Base-by-base conservation (phyloP, 2,888 invertebrate species). In the Chrysodeixis includens region DNA sequence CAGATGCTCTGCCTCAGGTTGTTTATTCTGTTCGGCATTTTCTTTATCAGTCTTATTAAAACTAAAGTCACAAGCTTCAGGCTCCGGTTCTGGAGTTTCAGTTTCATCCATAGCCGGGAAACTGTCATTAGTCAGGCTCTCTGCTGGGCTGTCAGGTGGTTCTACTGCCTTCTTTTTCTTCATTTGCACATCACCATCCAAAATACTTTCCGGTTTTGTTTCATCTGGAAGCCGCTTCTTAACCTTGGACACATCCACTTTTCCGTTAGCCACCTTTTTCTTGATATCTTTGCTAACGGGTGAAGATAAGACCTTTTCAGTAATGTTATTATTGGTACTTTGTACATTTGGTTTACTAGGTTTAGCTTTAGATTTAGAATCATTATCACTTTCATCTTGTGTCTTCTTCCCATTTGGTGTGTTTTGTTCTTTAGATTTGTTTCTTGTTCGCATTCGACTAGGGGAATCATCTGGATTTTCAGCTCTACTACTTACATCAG, bases 401-500 rank as follows among this genome's bases (percentile, higher is more conserved):
- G 83, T 88, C 74, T 95, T 95, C 86, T 95, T 95, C 26, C 90
- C 90, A 84, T 91, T 94, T 59, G 95, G 94, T 76, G 94, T 94
- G 68, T 95, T 96, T 90, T 96, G 96, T 93, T 98, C 97, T 94
- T 98, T 97, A 60, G 97, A 96, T 83, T 97, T 97, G 92, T 98
- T 98, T 83, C 98, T 96, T 72, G 98, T 98, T 89, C 98, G 96
- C 97, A 98, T 98, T 91, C 98, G 97, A 89, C 97, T 98, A 60
- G 98, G 98, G 88, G 97, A 97, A 86, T 97, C 97, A 88, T 98
- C 98, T 83, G 97, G 97, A 83, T 96, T 97, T 61, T 96, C 96
- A 96, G 91, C 97, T 97, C 88, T 98, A 44, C 88, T 98, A 44
- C 86, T 81, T 97, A 93, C 98, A 97, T 93, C 98, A 97, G 93